Percentiles rank a stretch among this genome's conserved stretches.
Evolutionary conservation across 2,113 vertebrate species (phyloP).

Genomic region (Microcebus murinus): DNA sequence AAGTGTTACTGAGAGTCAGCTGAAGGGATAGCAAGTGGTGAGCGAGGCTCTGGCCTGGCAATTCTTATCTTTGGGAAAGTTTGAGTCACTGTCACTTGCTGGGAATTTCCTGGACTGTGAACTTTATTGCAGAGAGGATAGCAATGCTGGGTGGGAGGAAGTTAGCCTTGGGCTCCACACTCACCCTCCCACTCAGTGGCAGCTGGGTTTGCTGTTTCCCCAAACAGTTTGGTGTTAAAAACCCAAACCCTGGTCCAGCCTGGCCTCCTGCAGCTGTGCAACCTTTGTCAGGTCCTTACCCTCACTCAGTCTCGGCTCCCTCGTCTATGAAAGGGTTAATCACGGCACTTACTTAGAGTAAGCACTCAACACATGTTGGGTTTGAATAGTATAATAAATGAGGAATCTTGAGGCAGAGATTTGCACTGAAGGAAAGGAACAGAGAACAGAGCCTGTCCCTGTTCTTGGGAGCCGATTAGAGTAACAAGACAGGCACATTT

Average conservation of each 20-base stretch:
- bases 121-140: not conserved
- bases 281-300: not conserved
- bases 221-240: not conserved
- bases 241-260: not conserved
- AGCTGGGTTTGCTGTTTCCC: not conserved
- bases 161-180: not conserved
- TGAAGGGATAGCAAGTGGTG: not conserved
- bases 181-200: no score
- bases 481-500: not conserved
- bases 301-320: not conserved
- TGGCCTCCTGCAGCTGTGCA: not conserved
- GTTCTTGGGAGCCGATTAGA: not conserved
- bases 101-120: constrained; percentile 60
- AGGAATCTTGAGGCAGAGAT: not conserved
- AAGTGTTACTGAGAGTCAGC: not conserved
- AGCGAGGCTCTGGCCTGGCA: not conserved
- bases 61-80: constrained; percentile 43
- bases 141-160: not conserved
- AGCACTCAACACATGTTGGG: not conserved
- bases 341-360: not conserved
- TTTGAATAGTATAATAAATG: not conserved
- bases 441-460: not conserved
- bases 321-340: not conserved
- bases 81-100: constrained; percentile 13
- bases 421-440: not conserved